Evolutionary conservation across 2,113 vertebrate genomes (phyloP).

Genomic region (Ailurus styani): DNA sequence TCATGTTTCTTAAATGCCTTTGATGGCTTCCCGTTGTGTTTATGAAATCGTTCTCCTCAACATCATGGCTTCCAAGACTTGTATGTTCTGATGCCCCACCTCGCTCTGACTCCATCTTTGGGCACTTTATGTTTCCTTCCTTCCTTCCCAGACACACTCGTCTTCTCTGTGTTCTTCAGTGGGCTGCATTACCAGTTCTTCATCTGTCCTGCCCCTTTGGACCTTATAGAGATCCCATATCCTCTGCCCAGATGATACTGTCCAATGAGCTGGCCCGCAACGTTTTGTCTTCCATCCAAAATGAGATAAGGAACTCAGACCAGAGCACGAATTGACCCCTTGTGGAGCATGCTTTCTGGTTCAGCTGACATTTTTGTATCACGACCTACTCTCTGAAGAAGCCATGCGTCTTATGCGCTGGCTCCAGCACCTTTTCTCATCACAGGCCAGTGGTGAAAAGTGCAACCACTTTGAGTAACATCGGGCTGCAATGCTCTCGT

Average conservation of each 20-base stretch:
- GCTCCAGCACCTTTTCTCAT: not conserved
- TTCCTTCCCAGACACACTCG: not conserved
- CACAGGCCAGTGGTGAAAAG: not conserved
- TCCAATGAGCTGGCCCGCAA: not conserved
- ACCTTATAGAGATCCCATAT: not conserved
- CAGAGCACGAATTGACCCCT: not conserved
- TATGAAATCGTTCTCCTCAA: not conserved
- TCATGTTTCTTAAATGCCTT: not conserved
- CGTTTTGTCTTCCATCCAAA: not conserved
- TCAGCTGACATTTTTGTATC: not conserved
- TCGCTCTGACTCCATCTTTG: not conserved
- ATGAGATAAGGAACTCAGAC: not conserved
- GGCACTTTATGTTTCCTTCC: not conserved
- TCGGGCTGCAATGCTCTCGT: no score
- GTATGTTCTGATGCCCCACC: not conserved
- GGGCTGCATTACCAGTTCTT: not conserved
- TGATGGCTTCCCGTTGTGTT: not conserved
- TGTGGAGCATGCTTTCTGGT: not conserved
- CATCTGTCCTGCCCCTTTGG: fast-evolving
- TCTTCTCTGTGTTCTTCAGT: not conserved
- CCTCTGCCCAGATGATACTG: not conserved
- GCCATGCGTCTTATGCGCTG: not conserved
- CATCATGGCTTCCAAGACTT: not conserved
- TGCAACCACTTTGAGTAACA: not conserved
- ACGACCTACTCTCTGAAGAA: not conserved